Evolutionary conservation across 2,797 vertebrate genomes (phyloP).

Genomic region (Thripadectes ignobilis): DNA sequence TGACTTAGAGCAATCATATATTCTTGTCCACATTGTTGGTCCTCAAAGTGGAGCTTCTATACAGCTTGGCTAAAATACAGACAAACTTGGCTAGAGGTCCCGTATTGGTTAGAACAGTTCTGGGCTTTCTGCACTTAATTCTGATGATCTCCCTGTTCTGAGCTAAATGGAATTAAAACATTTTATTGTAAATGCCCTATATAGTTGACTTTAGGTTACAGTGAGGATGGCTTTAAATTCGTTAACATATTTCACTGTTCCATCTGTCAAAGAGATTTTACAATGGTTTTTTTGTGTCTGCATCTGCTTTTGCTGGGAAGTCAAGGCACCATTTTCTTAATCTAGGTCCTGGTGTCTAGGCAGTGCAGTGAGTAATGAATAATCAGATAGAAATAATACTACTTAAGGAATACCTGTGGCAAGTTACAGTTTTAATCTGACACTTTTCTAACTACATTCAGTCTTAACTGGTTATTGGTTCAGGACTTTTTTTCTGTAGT

Average conservation of each 20-base stretch:
- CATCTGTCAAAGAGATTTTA: background rate
- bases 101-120: background rate
- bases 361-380: background rate
- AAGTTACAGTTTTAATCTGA: background rate
- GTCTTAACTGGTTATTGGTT: background rate
- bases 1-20: background rate
- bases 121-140: background rate
- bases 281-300: background rate
- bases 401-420: background rate
- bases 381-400: background rate
- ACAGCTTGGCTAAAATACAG: background rate
- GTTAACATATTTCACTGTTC: background rate
- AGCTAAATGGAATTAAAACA: background rate
- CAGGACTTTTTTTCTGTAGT: background rate
- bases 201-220: background rate
- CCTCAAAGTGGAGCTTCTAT: slow-evolving; percentile 27
- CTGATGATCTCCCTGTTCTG: background rate
- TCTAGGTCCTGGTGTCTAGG: background rate
- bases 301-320: background rate
- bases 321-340: background rate
- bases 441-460: background rate
- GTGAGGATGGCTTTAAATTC: background rate
- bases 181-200: background rate
- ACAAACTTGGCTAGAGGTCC: background rate
- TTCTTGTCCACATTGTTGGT: slow-evolving; percentile 39